Percentiles rank a stretch among this genome's conserved stretches.
Conservation (phyloP, 2,888 invertebrate genomes). For the Electrophaes corylata region DNA sequence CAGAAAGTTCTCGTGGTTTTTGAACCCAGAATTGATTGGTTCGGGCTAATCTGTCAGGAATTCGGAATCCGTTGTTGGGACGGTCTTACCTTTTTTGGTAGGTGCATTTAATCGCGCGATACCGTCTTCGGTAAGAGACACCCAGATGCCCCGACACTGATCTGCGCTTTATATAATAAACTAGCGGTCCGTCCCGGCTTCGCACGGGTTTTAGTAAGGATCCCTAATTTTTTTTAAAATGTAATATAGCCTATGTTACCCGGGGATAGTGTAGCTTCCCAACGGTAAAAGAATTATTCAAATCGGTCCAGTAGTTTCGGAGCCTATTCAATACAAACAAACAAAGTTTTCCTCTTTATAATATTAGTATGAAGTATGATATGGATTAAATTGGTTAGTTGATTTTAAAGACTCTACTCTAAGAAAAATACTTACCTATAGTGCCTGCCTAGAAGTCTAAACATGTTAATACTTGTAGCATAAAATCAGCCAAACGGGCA, state of each 20-base stretch:
- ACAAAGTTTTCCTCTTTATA: too few relatives aligned
- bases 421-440: background rate
- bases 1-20: constrained; percentile 42
- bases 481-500: background rate
- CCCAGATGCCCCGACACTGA: too few relatives aligned
- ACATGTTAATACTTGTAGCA: constrained; percentile 9
- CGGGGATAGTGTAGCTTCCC: too few relatives aligned
- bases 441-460: background rate
- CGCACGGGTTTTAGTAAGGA: too few relatives aligned
- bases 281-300: too few relatives aligned
- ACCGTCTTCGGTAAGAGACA: background rate
- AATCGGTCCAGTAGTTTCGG: too few relatives aligned
- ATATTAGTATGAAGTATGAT: too few relatives aligned
- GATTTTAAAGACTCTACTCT: background rate
- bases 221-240: too few relatives aligned
- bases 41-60: constrained; percentile 34
- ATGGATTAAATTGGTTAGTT: background rate
- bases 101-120: constrained; percentile 19
- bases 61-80: constrained; percentile 26
- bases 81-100: constrained; percentile 21
- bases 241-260: too few relatives aligned
- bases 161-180: too few relatives aligned
- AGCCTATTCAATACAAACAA: too few relatives aligned
- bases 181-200: too few relatives aligned
- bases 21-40: constrained; percentile 34